These are phyloP conservation scores for Bubo blakistoni DNA, from an alignment of 2,113 vertebrate species.

Conservation along the genomic window DNA sequence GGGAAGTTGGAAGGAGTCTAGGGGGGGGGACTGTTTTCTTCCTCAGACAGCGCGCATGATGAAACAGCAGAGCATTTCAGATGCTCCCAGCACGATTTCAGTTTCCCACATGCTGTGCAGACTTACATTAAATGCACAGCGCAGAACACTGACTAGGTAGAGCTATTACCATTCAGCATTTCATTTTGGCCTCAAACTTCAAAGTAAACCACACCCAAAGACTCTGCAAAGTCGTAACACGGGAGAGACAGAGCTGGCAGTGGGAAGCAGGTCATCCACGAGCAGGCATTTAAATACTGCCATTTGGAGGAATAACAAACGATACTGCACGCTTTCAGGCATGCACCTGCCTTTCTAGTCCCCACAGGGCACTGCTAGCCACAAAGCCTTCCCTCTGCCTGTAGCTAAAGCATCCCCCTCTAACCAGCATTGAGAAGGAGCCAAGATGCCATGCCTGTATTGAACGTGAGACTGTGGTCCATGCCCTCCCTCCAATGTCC, in stretches of 20 bases:
- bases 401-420: neutral
- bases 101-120: neutral
- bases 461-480: neutral
- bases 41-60: neutral
- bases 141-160: neutral
- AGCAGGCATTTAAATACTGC: neutral
- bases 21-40: neutral
- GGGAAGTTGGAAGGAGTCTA: neutral
- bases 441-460: neutral
- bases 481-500: neutral
- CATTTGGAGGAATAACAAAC: rapidly evolving
- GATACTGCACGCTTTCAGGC: rapidly evolving
- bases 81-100: neutral
- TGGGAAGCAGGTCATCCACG: neutral
- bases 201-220: neutral
- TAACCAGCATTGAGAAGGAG: neutral
- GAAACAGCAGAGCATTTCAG: neutral
- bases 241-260: neutral
- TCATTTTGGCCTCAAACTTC: slow-evolving; percentile 20
- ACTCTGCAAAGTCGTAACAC: neutral
- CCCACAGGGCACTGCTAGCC: neutral
- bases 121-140: neutral
- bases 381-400: neutral
- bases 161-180: neutral
- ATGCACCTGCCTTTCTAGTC: neutral